phyloP scores from a whole-genome alignment of 2,797 vertebrate genomes.

The Pseudochirops corinnae region DNA sequence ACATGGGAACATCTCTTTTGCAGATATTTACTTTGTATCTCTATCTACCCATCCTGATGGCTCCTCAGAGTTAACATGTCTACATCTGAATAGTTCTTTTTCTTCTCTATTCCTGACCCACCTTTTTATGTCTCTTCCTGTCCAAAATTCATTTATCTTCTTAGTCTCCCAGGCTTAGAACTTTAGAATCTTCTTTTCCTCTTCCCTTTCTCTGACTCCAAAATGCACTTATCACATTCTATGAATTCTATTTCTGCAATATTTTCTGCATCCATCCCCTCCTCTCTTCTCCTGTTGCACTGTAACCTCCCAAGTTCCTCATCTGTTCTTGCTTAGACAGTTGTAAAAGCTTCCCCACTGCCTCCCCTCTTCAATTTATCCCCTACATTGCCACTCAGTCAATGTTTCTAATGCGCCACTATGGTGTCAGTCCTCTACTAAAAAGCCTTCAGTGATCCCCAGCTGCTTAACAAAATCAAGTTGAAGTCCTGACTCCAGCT shows the following conservation, averaged over 20 bases:
- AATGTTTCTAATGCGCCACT: neutral
- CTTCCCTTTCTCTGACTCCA: neutral
- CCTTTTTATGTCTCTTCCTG: neutral
- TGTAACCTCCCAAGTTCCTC: neutral
- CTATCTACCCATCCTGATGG: neutral
- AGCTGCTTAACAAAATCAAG: neutral
- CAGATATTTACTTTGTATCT: neutral
- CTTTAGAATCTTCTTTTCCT: neutral
- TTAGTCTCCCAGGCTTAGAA: constrained; percentile 12
- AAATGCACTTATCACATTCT: neutral
- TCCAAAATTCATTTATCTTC: neutral
- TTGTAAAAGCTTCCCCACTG: neutral
- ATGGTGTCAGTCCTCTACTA: neutral
- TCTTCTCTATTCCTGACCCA: neutral
- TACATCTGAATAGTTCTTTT: neutral
- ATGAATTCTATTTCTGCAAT: neutral
- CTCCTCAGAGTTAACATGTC: neutral
- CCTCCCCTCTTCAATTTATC: neutral
- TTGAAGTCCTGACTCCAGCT: neutral
- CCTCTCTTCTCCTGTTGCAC: neutral
- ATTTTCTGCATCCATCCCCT: neutral
- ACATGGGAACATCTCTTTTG: neutral
- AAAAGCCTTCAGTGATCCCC: neutral
- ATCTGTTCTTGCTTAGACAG: neutral
- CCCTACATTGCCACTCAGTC: neutral